Evolutionary conservation across 1,140 invertebrate genomes (phyloP), one percentile per base, ranked within the genome.

Genomic region (Apis laboriosa): DNA sequence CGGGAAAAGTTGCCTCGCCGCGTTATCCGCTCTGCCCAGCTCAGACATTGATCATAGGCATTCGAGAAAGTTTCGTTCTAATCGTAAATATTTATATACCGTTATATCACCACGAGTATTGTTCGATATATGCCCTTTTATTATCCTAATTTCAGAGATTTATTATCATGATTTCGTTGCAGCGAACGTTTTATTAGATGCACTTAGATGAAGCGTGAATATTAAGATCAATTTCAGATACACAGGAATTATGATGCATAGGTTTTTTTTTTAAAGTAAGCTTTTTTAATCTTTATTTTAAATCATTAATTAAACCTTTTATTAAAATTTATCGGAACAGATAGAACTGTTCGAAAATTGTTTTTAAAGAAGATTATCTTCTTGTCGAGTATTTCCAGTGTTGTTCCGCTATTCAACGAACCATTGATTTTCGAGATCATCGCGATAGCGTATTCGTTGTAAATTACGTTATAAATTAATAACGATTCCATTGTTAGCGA

Each of bases 1-100:
- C 88, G 89, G 90, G 86, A 86, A 86, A 87, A 86, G 66, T 78
- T 74, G 71, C 60, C 13, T 55, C 61, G 43, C 53, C 34, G n/a
- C 17, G 12, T 56, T n/a, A n/a, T 24, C 34, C 21, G 60, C n/a
- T 84, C 66, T 60, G 71, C 58, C 76, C 61, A 56, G 49, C 7
- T 17, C 51, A 53, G 75, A 9, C n/a, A 56, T 1, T 17, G 66
- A 83, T 71, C 75, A 77, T 63, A 60, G 80, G 2, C 28, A 55
- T 56, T 64, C 51, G 67, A 9, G 81, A 83, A 83, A 82, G 49
- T 75, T 75, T 79, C 77, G 77, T 17, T 55, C 5, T 68, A 66
- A 81, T 81, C 49, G 24, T 55, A 55, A 70, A 77, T 77, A 77
- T 82, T 82, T 68, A 34, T 34, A 34, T 34, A 68, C 28, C 24